Evolutionary conservation across 2,888 invertebrate species (phyloP).

Genomic region (Cataglyphis rosenhaueri): DNA sequence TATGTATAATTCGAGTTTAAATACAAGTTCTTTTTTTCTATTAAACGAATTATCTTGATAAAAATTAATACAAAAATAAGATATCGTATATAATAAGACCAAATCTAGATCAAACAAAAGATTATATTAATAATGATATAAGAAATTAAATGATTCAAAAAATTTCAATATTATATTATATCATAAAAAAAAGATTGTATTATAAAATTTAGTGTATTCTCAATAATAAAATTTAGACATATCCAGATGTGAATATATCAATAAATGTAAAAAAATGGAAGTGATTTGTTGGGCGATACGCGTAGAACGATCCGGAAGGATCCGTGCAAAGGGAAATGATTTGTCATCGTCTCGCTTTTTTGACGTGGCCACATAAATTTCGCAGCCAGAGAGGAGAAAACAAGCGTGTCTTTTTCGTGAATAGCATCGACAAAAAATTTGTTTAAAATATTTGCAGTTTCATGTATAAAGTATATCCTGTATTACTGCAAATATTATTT

Average conservation of each 20-base stretch:
- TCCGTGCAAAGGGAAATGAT: slow-evolving; percentile 37
- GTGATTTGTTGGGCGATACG: slow-evolving; percentile 13
- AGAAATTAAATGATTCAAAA: background rate
- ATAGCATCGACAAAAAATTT: slow-evolving; percentile 17
- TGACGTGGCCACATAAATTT: slow-evolving; percentile 59
- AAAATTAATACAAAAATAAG: background rate
- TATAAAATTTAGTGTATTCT: background rate
- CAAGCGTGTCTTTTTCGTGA: slow-evolving; percentile 7
- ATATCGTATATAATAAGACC: background rate
- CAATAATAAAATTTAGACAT: slow-evolving; percentile 9
- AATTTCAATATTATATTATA: background rate
- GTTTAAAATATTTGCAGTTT: slow-evolving; percentile 28
- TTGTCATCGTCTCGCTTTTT: slow-evolving; percentile 59
- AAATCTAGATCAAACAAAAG: background rate
- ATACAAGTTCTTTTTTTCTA: background rate
- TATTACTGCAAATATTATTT: slow-evolving; percentile 14
- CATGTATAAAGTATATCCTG: background rate
- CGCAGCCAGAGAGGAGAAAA: slow-evolving; percentile 12
- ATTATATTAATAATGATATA: background rate
- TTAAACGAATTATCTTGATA: slow-evolving; percentile 13
- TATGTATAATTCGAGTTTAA: background rate
- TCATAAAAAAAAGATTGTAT: background rate
- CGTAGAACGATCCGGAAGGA: slow-evolving; percentile 21
- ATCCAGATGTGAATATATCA: slow-evolving; percentile 14
- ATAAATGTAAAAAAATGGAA: slow-evolving; percentile 27